phyloP scores from a whole-genome alignment of 2,113 vertebrate species.

The Clinocottus analis region DNA sequence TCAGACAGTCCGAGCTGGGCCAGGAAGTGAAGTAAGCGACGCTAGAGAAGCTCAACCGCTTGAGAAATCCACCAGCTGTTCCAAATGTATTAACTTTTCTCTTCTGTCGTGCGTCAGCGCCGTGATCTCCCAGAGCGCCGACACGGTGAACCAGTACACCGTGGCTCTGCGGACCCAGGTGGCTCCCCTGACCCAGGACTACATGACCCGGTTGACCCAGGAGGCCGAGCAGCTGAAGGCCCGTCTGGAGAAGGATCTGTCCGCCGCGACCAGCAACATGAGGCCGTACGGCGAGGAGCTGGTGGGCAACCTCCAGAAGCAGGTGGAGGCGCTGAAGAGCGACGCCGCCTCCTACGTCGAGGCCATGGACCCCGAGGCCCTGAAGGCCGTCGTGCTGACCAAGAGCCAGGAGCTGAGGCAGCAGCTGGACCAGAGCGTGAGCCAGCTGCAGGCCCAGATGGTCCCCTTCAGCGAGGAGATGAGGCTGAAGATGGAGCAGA shows the following conservation, averaged over 20 bases:
- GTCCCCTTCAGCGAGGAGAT: constrained; percentile 56
- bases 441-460: constrained; percentile 66
- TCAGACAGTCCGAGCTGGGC: constrained; percentile 73
- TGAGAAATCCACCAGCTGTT: neutral
- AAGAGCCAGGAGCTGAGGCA: constrained; percentile 60
- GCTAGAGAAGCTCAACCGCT: neutral
- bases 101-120: constrained; percentile 19
- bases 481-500: constrained; percentile 67
- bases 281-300: constrained; percentile 74
- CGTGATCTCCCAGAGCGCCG: constrained; percentile 42
- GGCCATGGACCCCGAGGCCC: constrained; percentile 48
- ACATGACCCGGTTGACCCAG: constrained; percentile 51
- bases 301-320: constrained; percentile 75
- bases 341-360: constrained; percentile 64
- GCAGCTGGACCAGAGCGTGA: constrained; percentile 46
- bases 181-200: constrained; percentile 45
- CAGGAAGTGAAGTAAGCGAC: constrained; percentile 75
- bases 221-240: constrained; percentile 62
- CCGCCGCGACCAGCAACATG: constrained; percentile 4
- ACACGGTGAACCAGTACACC: constrained; percentile 37
- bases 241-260: constrained; percentile 63
- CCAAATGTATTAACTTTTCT: neutral
- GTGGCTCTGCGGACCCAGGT: constrained; percentile 39
- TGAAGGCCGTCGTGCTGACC: constrained; percentile 50
- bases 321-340: constrained; percentile 82